These are phyloP conservation scores for Eurystomus glaucurus DNA, from an alignment of 2,797 vertebrate species.

Conservation along the genomic window DNA sequence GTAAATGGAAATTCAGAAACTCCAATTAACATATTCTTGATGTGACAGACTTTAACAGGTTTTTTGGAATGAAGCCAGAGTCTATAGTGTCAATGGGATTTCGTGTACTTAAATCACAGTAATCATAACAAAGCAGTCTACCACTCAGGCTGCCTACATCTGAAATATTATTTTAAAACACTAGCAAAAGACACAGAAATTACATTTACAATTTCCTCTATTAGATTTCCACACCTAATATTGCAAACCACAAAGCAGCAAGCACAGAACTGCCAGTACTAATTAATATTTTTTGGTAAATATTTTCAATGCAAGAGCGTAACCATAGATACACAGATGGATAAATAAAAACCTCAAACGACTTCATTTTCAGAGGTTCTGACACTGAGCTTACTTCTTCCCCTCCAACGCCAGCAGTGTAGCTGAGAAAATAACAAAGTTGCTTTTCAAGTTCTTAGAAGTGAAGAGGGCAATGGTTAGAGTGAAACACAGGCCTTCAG, in stretches of 20 bases:
- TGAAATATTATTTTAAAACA: conserved; percentile 11
- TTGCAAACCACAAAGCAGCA: neutral
- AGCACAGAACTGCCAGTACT: neutral
- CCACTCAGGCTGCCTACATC: neutral
- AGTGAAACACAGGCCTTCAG: neutral
- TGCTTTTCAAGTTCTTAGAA: neutral
- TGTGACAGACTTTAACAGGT: conserved; percentile 13
- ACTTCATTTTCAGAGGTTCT: neutral
- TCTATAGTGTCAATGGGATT: conserved; percentile 2
- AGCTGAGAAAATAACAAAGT: neutral
- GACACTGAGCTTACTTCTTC: neutral
- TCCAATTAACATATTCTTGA: conserved; percentile 41
- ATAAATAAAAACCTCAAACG: neutral
- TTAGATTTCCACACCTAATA: neutral
- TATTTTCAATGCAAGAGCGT: neutral
- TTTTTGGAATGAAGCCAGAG: conserved; percentile 2
- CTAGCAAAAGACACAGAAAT: neutral
- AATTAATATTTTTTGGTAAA: neutral
- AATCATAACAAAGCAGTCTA: conserved; percentile 35
- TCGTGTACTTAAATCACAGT: conserved; percentile 26
- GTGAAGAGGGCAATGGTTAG: neutral
- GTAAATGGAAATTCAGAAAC: conserved; percentile 30
- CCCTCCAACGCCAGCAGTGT: neutral
- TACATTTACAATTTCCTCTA: neutral
- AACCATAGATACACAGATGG: neutral